Conservation (phyloP, 2,113 vertebrate genomes). For the Catagonus wagneri region DNA sequence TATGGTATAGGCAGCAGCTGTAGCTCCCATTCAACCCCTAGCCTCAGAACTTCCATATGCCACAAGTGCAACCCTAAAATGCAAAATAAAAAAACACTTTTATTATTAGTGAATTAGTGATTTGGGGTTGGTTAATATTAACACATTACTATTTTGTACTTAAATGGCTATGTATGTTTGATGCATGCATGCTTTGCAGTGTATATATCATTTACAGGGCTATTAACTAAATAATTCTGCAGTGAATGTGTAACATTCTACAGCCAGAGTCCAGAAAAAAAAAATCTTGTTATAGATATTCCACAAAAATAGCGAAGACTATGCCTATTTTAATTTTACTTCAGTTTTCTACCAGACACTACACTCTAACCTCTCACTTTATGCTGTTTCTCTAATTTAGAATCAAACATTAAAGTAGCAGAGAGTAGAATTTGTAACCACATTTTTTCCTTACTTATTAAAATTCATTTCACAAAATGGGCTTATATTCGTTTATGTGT, state of each 20-base stretch:
- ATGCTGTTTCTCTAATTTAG: slow-evolving; percentile 32
- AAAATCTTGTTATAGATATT: background rate
- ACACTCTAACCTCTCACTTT: background rate
- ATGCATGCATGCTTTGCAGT: background rate
- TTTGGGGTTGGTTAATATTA: background rate
- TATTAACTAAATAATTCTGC: background rate
- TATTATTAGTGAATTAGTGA: background rate
- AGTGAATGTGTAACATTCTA: background rate
- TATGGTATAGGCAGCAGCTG: no score
- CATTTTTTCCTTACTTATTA: slow-evolving; percentile 11
- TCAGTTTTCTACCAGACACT: background rate
- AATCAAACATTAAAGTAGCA: slow-evolving; percentile 18
- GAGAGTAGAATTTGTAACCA: background rate
- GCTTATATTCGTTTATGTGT: background rate
- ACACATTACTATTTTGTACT: background rate
- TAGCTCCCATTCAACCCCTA: no score
- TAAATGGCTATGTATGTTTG: background rate
- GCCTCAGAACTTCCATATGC: no score
- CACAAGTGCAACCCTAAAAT: no score
- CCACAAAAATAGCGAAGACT: background rate
- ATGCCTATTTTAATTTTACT: background rate
- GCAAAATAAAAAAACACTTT: no score
- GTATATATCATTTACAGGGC: background rate
- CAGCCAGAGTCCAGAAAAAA: background rate
- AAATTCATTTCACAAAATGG: slow-evolving; percentile 35